Evolutionary conservation across 2,888 invertebrate species (phyloP).

Genomic region (Chironomus riparius): DNA sequence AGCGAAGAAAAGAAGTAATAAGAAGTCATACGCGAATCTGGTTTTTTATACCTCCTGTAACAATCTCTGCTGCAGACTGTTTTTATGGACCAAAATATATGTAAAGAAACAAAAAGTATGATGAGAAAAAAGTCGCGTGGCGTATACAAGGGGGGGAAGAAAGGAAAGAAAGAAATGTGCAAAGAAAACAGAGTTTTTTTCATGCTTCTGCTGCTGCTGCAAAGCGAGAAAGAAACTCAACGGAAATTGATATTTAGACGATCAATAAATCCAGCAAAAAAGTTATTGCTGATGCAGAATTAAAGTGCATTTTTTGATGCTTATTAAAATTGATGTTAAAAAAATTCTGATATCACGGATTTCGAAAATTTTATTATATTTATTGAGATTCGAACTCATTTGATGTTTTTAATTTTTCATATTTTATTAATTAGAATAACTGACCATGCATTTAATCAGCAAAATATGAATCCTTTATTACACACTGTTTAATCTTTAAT

Average conservation of each 20-base stretch:
- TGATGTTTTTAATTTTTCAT: too few species aligned
- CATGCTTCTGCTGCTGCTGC: background rate
- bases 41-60: background rate
- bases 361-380: too few species aligned
- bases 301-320: background rate
- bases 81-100: background rate
- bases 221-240: conserved; percentile 5
- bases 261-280: conserved; percentile 7
- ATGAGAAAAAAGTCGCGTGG: conserved; percentile 28
- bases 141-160: conserved; percentile 13
- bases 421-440: too few species aligned
- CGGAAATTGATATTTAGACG: conserved; percentile 26
- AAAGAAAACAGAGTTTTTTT: background rate
- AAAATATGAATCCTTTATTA: too few species aligned
- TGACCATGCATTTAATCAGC: too few species aligned
- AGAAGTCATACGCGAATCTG: conserved; percentile 10
- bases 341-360: too few species aligned
- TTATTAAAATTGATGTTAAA: too few species aligned
- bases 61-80: background rate
- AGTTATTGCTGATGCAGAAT: too few species aligned
- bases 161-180: background rate
- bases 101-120: background rate
- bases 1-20: background rate
- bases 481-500: too few species aligned
- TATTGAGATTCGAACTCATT: too few species aligned